Evolutionary conservation across 2,113 vertebrate species (phyloP).

Genomic region (Pangasianodon hypophthalmus): DNA sequence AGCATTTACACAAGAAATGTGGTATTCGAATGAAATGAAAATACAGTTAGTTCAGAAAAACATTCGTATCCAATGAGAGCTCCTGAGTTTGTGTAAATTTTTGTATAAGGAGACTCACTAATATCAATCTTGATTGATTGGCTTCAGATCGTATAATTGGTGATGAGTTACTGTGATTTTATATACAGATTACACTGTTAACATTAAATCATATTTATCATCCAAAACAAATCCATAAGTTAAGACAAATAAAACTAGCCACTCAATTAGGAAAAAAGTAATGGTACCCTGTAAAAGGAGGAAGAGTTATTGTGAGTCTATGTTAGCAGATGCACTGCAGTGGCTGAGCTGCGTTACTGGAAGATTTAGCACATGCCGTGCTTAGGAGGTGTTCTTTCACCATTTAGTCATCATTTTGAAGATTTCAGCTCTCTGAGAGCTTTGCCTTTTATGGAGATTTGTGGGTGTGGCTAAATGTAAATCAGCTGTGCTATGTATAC

Average conservation of each 20-base stretch:
- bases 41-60: not conserved
- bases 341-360: not conserved
- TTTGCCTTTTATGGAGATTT: not conserved
- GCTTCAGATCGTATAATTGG: not conserved
- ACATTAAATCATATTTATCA: not conserved
- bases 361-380: not conserved
- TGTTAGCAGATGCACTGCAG: not conserved
- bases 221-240: not conserved
- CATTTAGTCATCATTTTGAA: not conserved
- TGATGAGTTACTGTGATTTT: not conserved
- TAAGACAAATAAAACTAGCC: too few relatives aligned
- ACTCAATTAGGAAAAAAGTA: not conserved
- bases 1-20: not conserved
- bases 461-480: not conserved
- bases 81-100: not conserved
- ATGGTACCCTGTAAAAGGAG: not conserved
- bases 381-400: not conserved
- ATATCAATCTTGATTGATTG: not conserved
- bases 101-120: not conserved
- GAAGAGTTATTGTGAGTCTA: not conserved
- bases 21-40: not conserved
- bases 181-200: not conserved
- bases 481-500: not conserved
- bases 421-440: not conserved
- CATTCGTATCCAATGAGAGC: not conserved